These are phyloP conservation scores for Trachelus troglodyta DNA, from an alignment of 2,888 invertebrate species.

Conservation along the genomic window DNA sequence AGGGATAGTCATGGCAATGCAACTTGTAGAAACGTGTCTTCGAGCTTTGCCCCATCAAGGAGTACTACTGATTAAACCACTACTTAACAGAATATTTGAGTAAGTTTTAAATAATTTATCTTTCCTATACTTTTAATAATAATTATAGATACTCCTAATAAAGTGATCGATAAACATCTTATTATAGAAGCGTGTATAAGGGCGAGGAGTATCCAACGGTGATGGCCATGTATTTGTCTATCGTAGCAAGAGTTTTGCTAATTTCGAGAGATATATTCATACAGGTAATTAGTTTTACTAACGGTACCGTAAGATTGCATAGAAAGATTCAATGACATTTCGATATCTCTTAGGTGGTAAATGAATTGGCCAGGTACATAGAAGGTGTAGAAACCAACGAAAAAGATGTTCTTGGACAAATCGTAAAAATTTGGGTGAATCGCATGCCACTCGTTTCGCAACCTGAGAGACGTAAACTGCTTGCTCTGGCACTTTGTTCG, in stretches of 20 bases:
- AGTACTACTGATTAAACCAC: conserved; percentile 77
- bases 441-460: conserved; percentile 84
- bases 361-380: conserved; percentile 46
- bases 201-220: conserved; percentile 80
- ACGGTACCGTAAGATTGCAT: neutral
- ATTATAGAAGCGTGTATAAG: conserved; percentile 74
- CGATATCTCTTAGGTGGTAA: conserved; percentile 39
- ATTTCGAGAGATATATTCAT: conserved; percentile 68
- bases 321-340: conserved; percentile 3
- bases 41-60: conserved; percentile 80
- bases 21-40: conserved; percentile 81
- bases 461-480: conserved; percentile 84
- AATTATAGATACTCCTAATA: neutral
- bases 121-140: neutral
- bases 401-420: conserved; percentile 75
- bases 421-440: conserved; percentile 83
- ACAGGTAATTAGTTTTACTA: conserved; percentile 42
- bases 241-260: conserved; percentile 82
- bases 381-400: conserved; percentile 68
- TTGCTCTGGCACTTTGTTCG: conserved; percentile 76
- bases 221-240: conserved; percentile 81
- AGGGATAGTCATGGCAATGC: conserved; percentile 78
- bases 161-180: conserved; percentile 20
- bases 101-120: conserved; percentile 52
- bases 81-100: conserved; percentile 73